Percentiles rank a stretch among this genome's conserved stretches.
Conservation (phyloP, 2,113 vertebrate genomes). For the Perognathus longimembris region DNA sequence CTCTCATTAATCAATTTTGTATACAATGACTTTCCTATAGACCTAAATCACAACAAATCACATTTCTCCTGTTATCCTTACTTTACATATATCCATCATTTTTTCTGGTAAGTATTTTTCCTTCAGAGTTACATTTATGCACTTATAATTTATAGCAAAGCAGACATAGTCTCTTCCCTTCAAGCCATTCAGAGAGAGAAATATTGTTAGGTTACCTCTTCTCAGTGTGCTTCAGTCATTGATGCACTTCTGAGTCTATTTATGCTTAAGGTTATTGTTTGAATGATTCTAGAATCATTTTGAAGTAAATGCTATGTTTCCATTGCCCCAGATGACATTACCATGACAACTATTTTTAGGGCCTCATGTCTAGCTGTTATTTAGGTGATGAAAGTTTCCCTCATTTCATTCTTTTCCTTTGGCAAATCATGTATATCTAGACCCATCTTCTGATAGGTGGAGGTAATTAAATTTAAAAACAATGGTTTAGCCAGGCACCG, state of each 20-base stretch:
- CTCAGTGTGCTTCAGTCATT: not conserved
- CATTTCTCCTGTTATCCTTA: not conserved
- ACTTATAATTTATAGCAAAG: not conserved
- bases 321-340: not conserved
- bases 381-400: not conserved
- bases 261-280: not conserved
- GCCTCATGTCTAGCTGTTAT: not conserved
- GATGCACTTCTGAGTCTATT: not conserved
- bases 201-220: not conserved
- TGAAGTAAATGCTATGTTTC: not conserved
- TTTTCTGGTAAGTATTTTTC: not conserved
- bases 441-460: not conserved
- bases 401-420: not conserved
- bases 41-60: conserved; percentile 14
- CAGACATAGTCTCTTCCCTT: not conserved
- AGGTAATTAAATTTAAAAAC: not conserved
- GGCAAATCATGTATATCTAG: conserved; percentile 11
- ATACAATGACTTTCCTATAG: not conserved
- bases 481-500: too few species aligned
- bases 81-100: not conserved
- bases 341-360: not conserved
- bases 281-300: not conserved
- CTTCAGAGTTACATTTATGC: not conserved
- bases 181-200: not conserved
- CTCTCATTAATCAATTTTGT: not conserved